Evolutionary conservation across 1,140 invertebrate species (phyloP), one percentile per base, ranked within the genome.

Genomic region (Achroia grisella): DNA sequence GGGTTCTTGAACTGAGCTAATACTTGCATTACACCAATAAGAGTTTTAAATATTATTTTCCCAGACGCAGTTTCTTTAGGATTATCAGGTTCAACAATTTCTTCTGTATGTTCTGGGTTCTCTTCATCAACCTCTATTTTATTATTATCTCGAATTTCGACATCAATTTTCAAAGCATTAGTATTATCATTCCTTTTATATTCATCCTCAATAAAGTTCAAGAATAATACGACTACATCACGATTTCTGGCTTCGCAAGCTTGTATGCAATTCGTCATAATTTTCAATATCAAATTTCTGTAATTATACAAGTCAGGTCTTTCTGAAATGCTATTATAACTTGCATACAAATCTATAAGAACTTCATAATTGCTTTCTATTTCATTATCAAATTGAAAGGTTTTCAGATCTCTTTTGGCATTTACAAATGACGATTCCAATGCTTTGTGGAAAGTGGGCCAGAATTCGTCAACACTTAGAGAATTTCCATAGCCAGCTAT

Each of bases 1-100:
- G 95, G 95, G 77, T 95, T 96, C 39, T 90, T 90, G 47, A 97
- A 90, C 55, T 93, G 92, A 2, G 91, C 84, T 72, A 98, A 93
- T 12, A 98, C 87, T 53, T 91, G 86, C 58, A 97, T 86, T 57
- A 94, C 89, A 9, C 91, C 89, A 33, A 94, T 79, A 1, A 97
- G 80, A 11, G 91, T 88, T 67, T 91, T 92, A 45, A 89, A 89
- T 48, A 87, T 77, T 59, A 75, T 74, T 77, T 87, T 80, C 41
- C 72, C 79, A 42, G 73, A 78, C 11, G 81, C 62, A 1, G 85
- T 79, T 43, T 75, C 84, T 70, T 51, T 85, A 10, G 39, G 54
- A 34, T 79, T 66, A 8, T 84, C 65, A 14, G 67, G 64, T 14
- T 82, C 71, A 11, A 64, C 63, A 8, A 56, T 40, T 37, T 69